These are phyloP conservation scores for Remorina albescens DNA, from an alignment of 2,797 vertebrate species.

Conservation along the genomic window DNA sequence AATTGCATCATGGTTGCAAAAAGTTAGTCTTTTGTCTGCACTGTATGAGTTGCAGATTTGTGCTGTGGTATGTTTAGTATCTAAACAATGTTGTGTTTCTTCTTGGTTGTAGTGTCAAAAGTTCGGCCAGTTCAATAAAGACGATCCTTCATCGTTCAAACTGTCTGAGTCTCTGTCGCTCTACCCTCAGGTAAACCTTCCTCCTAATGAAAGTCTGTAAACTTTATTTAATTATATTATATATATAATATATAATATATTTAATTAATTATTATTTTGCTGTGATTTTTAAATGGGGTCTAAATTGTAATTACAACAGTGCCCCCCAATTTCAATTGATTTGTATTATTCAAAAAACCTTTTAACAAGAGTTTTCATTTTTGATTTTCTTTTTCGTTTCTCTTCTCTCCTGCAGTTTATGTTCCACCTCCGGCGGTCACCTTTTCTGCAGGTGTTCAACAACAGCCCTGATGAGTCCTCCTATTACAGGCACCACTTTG, in stretches of 20 bases:
- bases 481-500: slow-evolving; percentile 96
- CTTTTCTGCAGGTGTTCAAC: slow-evolving; percentile 98
- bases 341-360: not conserved
- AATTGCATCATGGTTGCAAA: too few species aligned
- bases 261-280: too few species aligned
- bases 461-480: slow-evolving; percentile 98
- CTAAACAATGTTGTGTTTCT: slow-evolving; percentile 29
- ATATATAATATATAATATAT: too few species aligned
- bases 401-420: slow-evolving; percentile 87
- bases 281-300: not conserved
- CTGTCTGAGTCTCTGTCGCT: slow-evolving; percentile 96
- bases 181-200: slow-evolving; percentile 93
- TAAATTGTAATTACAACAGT: not conserved
- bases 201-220: not conserved
- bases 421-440: slow-evolving; percentile 96
- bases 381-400: not conserved
- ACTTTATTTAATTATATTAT: too few species aligned
- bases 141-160: slow-evolving; percentile 94
- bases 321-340: not conserved
- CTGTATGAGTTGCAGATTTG: too few species aligned
- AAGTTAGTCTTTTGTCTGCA: too few species aligned
- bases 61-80: not conserved
- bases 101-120: slow-evolving; percentile 93
- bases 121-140: slow-evolving; percentile 98
- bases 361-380: too few species aligned